Conservation (phyloP, 2,113 vertebrate species). For the Phylloscopus trochiloides region DNA sequence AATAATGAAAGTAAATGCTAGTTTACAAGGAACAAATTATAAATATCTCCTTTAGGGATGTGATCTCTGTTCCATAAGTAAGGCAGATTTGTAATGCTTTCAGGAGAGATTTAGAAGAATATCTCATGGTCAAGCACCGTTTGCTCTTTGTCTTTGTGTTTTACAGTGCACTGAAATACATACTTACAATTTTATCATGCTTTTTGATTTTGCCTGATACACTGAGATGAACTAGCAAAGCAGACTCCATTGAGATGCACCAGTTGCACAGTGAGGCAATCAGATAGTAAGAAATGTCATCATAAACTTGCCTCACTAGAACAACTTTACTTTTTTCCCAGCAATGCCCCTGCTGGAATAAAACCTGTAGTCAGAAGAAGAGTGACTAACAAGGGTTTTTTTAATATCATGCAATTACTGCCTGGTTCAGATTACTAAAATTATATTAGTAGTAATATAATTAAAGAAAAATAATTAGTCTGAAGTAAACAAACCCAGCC, state of each 20-base stretch:
- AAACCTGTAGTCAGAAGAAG: background rate
- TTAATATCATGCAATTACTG: background rate
- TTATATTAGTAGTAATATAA: background rate
- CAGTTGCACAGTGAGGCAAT: conserved; percentile 49
- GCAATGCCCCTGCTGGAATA: background rate
- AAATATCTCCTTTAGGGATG: background rate
- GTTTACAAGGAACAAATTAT: background rate
- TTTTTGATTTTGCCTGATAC: background rate
- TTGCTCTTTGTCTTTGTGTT: conserved; percentile 7
- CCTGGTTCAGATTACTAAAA: background rate
- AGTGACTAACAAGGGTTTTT: background rate
- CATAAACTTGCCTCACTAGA: background rate
- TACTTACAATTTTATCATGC: background rate
- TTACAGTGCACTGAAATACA: background rate
- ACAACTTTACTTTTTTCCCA: conserved; percentile 45
- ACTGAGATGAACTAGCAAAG: background rate
- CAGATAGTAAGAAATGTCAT: conserved; percentile 27
- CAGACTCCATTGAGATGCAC: background rate
- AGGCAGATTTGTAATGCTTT: background rate
- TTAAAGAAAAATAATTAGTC: background rate
- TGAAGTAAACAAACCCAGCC: background rate
- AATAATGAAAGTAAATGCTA: background rate
- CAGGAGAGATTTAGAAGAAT: background rate
- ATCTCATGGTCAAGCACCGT: background rate
- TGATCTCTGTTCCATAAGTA: background rate